These are phyloP conservation scores for Maniola hyperantus DNA, from an alignment of 2,888 invertebrate genomes.

Conservation along the genomic window DNA sequence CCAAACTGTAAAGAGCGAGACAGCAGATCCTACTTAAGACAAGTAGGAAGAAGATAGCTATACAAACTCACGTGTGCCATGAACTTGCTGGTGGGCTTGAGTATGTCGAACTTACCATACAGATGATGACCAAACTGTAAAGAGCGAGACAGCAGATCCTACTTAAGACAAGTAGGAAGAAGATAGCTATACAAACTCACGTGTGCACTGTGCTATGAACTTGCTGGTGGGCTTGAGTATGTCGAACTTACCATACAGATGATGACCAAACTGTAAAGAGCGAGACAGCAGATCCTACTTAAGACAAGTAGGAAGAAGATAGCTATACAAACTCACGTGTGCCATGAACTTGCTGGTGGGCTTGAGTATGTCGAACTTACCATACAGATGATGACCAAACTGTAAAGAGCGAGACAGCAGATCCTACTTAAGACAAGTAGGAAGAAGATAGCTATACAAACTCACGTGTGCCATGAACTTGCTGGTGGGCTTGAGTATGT, in stretches of 20 bases:
- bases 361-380: slow-evolving; percentile 82
- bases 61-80: slow-evolving; percentile 90
- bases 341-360: slow-evolving; percentile 94
- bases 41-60: not conserved
- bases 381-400: slow-evolving; percentile 46
- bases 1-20: not conserved
- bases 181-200: slow-evolving; percentile 72
- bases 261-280: not conserved
- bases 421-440: no score
- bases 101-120: no score
- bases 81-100: slow-evolving; percentile 92
- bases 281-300: not conserved
- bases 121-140: no score
- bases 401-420: no score
- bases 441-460: slow-evolving; percentile 36
- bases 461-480: slow-evolving; percentile 95
- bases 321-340: slow-evolving; percentile 83
- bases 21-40: not conserved
- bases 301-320: not conserved
- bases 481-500: slow-evolving; percentile 89
- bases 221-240: slow-evolving; percentile 92
- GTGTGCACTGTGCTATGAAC: slow-evolving; percentile 92
- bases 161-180: no score
- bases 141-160: no score
- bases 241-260: slow-evolving; percentile 27